Evolutionary conservation across 2,888 invertebrate species (phyloP).

Genomic region (Tetropium fuscum): DNA sequence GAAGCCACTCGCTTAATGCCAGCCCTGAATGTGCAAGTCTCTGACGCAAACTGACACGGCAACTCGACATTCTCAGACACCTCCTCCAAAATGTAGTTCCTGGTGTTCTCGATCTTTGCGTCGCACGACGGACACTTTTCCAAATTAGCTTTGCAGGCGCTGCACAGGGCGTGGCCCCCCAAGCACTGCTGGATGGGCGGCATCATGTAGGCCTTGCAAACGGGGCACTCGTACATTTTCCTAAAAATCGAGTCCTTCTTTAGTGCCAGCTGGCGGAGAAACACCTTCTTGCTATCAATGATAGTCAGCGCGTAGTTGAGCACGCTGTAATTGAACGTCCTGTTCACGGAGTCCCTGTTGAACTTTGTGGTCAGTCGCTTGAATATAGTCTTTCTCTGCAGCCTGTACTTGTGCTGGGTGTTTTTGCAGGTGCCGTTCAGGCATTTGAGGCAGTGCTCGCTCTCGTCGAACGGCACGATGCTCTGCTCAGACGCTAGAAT

Average conservation of each 20-base stretch:
- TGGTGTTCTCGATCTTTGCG: slow-evolving; percentile 28
- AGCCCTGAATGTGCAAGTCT: slow-evolving; percentile 26
- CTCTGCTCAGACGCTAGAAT: slow-evolving; percentile 28
- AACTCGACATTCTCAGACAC: slow-evolving; percentile 32
- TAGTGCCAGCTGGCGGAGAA: neutral
- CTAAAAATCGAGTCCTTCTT: slow-evolving; percentile 28
- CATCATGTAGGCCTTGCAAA: slow-evolving; percentile 51
- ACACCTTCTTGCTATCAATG: slow-evolving; percentile 12
- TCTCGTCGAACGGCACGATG: slow-evolving; percentile 30
- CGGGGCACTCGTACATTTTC: slow-evolving; percentile 47
- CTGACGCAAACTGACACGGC: slow-evolving; percentile 30
- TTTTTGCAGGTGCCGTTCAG: slow-evolving; percentile 31
- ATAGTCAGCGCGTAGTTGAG: slow-evolving; percentile 29
- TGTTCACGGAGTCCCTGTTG: slow-evolving; percentile 26
- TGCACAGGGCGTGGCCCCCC: slow-evolving; percentile 38
- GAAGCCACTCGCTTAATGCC: slow-evolving; percentile 33
- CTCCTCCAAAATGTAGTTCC: slow-evolving; percentile 35
- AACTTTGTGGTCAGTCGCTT: slow-evolving; percentile 31
- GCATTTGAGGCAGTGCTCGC: slow-evolving; percentile 35
- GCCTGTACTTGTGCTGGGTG: slow-evolving; percentile 24
- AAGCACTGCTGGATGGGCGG: slow-evolving; percentile 39
- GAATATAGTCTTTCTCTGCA: slow-evolving; percentile 26
- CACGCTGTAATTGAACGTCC: slow-evolving; percentile 19
- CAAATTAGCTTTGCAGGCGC: slow-evolving; percentile 29
- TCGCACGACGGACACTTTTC: slow-evolving; percentile 41